phyloP scores from a whole-genome alignment of 2,797 vertebrate species.

The Rhabdophis nuchalis region DNA sequence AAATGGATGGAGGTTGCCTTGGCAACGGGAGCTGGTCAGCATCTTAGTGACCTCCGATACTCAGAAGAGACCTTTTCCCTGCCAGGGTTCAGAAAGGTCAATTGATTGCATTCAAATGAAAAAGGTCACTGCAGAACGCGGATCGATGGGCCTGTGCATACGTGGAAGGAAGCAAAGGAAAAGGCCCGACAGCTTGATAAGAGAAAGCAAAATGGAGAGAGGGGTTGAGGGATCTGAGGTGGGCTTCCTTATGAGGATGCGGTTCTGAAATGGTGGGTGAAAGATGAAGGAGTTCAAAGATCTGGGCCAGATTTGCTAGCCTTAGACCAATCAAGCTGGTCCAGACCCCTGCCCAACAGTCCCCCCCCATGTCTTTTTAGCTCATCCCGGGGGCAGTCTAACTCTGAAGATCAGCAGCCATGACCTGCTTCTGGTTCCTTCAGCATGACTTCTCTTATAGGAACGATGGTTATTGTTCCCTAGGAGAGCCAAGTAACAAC shows the following conservation, averaged over 20 bases:
- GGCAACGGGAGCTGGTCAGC: constrained; percentile 68
- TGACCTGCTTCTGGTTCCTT: background rate
- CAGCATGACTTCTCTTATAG: background rate
- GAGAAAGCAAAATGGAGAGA: background rate
- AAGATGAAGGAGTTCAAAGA: background rate
- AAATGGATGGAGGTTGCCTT: constrained; percentile 50
- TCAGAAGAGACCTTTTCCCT: constrained; percentile 60
- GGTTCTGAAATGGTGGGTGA: background rate
- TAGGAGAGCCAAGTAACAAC: background rate
- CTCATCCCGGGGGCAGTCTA: background rate
- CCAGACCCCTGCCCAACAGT: background rate
- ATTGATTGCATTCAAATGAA: constrained; percentile 71
- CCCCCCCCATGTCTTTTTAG: background rate
- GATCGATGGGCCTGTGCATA: constrained; percentile 1
- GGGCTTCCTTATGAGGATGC: background rate
- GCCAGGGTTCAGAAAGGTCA: constrained; percentile 59
- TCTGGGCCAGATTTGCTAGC: background rate
- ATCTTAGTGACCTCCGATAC: constrained; percentile 62
- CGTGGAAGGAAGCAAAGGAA: background rate
- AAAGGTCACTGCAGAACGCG: constrained; percentile 42
- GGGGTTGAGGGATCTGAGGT: background rate
- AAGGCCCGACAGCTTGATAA: background rate
- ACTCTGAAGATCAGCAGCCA: background rate
- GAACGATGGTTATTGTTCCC: background rate
- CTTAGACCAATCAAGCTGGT: background rate